Evolutionary conservation across 2,113 vertebrate species (phyloP), one percentile per base, ranked within the genome.

Genomic region (Vimba vimba): DNA sequence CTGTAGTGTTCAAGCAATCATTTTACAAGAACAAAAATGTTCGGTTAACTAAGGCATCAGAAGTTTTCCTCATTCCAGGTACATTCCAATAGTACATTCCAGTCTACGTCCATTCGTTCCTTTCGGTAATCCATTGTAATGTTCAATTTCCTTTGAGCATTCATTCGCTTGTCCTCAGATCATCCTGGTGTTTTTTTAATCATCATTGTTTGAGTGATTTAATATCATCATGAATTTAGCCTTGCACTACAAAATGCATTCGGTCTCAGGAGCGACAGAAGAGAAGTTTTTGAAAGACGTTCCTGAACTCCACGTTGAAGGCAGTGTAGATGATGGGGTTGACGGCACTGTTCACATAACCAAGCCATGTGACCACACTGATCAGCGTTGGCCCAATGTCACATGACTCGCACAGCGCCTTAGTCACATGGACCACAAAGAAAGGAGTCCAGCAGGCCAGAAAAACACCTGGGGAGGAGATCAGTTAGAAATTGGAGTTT

Each of bases 281-380:
- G 76, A 95, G 88, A 57, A 95, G 89, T 87, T 94, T 95, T 84
- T 94, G 92, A 92, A 95, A 94, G 77, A 95, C 93, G 0, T 90
- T 94, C 80, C 94, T 92, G 91, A 95, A 95, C 86, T 95, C 94
- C 0, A 90, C 71, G 25, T 95, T 95, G 86, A 95, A 95, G 69
- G 90, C 92, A 0, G 94, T 95, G 92, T 95, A 95, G 88, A 95
- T 95, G 62, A 95, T 94, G 5, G 94, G 94, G 85, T 95, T 95
- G 47, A 95, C 89, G 0, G 94, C 94, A 6, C 94, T 95, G 92
- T 95, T 95, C 77, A 95, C 94, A 3, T 95, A 95, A n/a, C 94
- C 94, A 1, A 95, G 92, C 94, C 94, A 95, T 0, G 94, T 95
- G 27, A 95, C 94, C 79, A 95, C 92, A 1, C 93, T 94, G 84